phyloP scores from a whole-genome alignment of 2,797 vertebrate species.

The Erethizon dorsatum region DNA sequence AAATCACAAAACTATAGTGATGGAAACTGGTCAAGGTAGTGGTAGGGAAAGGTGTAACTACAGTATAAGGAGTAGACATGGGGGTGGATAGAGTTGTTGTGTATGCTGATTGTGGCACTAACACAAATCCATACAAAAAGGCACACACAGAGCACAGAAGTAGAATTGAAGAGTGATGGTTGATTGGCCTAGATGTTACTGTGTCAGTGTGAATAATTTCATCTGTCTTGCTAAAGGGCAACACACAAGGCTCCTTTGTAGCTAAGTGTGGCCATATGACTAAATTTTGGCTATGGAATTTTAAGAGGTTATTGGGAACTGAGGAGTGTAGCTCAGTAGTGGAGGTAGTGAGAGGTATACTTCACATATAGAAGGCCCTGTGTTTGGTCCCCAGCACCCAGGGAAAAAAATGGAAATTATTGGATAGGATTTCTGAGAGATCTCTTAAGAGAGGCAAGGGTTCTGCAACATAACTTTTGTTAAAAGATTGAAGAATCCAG shows the following conservation, averaged over 20 bases:
- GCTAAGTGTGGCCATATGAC: not conserved
- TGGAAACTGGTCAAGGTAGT: not conserved
- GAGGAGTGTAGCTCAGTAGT: not conserved
- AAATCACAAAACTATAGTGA: not conserved
- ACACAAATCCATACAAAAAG: not conserved
- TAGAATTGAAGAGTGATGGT: not conserved
- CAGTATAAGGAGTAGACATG: not conserved
- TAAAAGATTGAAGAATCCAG: conserved; percentile 11
- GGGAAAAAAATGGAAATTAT: not conserved
- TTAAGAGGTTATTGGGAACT: not conserved
- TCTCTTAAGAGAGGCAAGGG: conserved; percentile 18
- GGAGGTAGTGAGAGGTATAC: not conserved
- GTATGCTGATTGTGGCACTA: not conserved
- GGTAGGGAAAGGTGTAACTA: not conserved
- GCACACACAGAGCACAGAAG: not conserved
- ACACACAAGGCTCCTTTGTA: not conserved
- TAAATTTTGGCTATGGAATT: conserved; percentile 5
- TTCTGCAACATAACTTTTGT: not conserved
- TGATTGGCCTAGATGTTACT: not conserved
- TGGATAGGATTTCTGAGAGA: not conserved
- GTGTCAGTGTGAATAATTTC: not conserved
- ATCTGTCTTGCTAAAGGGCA: not conserved
- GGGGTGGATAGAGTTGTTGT: not conserved
- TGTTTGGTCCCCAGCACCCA: not conserved
- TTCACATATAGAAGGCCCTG: not conserved